Evolutionary conservation across 2,888 invertebrate species (phyloP), one percentile per base, ranked within the genome.

Genomic region (Plagiodera versicolora): DNA sequence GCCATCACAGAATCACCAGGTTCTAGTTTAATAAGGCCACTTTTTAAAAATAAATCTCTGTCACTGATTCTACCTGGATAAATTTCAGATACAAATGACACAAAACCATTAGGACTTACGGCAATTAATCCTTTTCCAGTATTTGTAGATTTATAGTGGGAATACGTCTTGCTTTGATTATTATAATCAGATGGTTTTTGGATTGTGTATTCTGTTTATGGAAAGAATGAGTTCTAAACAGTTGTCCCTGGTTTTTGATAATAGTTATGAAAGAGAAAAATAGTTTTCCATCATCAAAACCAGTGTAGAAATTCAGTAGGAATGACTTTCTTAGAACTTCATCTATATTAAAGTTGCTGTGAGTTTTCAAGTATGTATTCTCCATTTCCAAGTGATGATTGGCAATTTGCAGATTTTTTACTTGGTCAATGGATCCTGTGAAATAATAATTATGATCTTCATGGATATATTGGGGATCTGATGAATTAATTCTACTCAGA

Each of bases 101-200:
- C 39, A 44, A 52, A 52, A 19, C 52, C 52, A 39, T 52, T 52
- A 14, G 52, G 39, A 52, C 39, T 52, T 19, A 52, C 18, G 35
- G 19, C 52, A 52, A 52, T 52, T 16, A 39, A 1, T 11, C 52
- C 52, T 39, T 52, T 52, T 35, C 17, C 52, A 19, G 39, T 52
- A 39, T 52, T 52, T 17, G 17, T 10, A 11, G 52, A 52, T 39
- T 39, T 52, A 39, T 52, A 39, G 11, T 11, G 39, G n/a, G 39
- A 39, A 39, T 52, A 39, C 18, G 39, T 18, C 18, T 18, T 19
- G 17, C 53, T 53, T 28, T 49, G 30, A 49, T 14, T n/a, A 28
- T 14, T 49, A 4, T 49, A 49, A 14, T 49, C 16, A 0, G 49
- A 49, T 49, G 49, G 30, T 14, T 28, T 49, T 16, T 49, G 28